phyloP scores from a whole-genome alignment of 2,888 invertebrate genomes.

The Phoenoteleia sp. region DNA sequence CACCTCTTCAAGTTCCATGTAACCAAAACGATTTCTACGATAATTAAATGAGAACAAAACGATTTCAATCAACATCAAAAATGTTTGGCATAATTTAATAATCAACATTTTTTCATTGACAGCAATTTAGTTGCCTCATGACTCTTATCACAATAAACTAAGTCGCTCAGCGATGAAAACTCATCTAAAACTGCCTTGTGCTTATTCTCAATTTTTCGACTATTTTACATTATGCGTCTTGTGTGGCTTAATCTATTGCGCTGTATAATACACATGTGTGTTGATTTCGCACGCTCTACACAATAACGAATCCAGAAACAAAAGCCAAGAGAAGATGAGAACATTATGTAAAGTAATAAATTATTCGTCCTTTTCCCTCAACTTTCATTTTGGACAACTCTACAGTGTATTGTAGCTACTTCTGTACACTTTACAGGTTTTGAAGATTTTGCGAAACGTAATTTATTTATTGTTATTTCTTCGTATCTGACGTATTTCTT shows the following conservation, averaged over 20 bases:
- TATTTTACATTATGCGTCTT: constrained; percentile 58
- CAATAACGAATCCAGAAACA: constrained; percentile 14
- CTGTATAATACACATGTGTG: constrained; percentile 17
- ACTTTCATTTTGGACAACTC: neutral
- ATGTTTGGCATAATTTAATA: constrained; percentile 60
- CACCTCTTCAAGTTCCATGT: no score
- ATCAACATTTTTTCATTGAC: constrained; percentile 57
- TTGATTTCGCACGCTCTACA: constrained; percentile 5
- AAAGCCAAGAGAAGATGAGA: neutral
- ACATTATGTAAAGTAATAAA: neutral
- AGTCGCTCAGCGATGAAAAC: constrained; percentile 62
- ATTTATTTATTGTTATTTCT: constrained; percentile 3
- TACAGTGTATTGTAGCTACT: constrained; percentile 39
- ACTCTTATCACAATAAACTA: constrained; percentile 67
- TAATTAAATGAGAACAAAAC: constrained; percentile 19
- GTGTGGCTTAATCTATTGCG: constrained; percentile 22
- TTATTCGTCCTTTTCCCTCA: constrained; percentile 2
- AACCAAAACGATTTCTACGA: no score
- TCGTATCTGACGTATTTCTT: neutral
- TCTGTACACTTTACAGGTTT: constrained; percentile 46
- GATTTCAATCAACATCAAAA: constrained; percentile 47
- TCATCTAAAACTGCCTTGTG: constrained; percentile 58
- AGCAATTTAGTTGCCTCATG: constrained; percentile 51
- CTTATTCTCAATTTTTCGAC: constrained; percentile 48
- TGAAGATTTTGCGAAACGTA: neutral